Evolutionary conservation across 2,113 vertebrate species (phyloP).

Genomic region (Vireo altiloquus): DNA sequence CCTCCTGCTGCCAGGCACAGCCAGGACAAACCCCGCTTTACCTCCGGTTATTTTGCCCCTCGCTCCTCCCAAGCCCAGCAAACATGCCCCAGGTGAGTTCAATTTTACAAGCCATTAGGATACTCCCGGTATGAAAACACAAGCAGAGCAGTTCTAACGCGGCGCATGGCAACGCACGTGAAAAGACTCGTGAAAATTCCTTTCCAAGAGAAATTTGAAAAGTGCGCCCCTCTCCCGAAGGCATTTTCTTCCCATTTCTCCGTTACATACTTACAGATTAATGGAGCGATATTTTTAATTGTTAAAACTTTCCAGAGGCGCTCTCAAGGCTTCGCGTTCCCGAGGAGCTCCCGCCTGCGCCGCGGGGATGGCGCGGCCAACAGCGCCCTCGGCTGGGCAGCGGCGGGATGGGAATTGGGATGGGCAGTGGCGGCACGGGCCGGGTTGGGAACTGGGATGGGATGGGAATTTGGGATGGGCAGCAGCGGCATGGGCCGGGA

Average conservation of each 20-base stretch:
- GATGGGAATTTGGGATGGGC: too few species aligned
- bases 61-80: background rate
- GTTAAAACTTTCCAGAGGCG: too few species aligned
- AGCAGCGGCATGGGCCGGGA: too few species aligned
- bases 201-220: background rate
- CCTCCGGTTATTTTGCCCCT: too few species aligned
- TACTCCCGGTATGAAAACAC: background rate
- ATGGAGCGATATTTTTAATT: background rate
- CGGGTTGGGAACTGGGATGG: too few species aligned
- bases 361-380: background rate
- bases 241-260: background rate
- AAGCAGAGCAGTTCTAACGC: background rate
- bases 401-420: too few species aligned
- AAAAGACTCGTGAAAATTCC: background rate
- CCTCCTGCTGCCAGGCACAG: background rate
- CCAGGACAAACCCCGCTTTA: background rate
- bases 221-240: background rate
- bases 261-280: background rate
- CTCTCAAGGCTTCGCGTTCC: too few species aligned
- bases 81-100: background rate
- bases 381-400: background rate
- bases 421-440: too few species aligned
- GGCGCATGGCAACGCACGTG: too few species aligned
- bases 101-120: background rate
- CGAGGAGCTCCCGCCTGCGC: rapidly evolving